Base-by-base conservation (phyloP, 2,113 vertebrate genomes). In the Ophthalmolycus amberensis region DNA sequence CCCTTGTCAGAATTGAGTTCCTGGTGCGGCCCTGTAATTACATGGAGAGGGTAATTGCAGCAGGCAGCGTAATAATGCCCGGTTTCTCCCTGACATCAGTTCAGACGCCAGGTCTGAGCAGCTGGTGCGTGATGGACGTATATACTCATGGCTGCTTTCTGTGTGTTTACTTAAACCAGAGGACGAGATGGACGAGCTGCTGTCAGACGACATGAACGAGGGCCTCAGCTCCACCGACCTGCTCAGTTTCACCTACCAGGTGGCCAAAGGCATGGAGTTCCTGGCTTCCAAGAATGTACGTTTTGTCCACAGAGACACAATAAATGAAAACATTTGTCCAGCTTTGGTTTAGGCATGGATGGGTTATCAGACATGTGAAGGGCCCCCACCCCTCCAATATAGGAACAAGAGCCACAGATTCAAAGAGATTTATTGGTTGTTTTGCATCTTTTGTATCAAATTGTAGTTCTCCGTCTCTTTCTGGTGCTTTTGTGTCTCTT, bases 211-310 rank as follows among this genome's bases (percentile, higher is more conserved):
- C 65, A 90, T 85, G 81, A 95, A 93, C 0, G 97, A 99, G 52
- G 96, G 97, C 56, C 96, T 99, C 67, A 96, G 94, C 74, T 94
- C 99, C 42, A 90, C 97, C 85, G 98, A 99, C 92, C 95, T 99
- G 86, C 93, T 99, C 69, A 99, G 98, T 83, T 99, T 99, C 79
- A 99, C 98, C 60, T 99, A 98, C 88, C 98, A 99, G 89, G 98
- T 99, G 91, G 97, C 98, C 62, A 93, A 96, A 79, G 98, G 98
- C 82, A 99, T 99, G 98, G 98, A 99, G 82, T 99, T 99, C 88
- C 91, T 99, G 88, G 97, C 98, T 68, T 99, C 98, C 74, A 99
- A 99, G 94, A 99, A 99, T 58, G 98, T 99, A 92, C 95, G 97
- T 95, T 56, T 50, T 40, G 10, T 59, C 52, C 8, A 32, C 8